A percentile compares a stretch with the other conserved stretches of the same genome.
These are phyloP conservation scores for Podilymbus podiceps DNA, from an alignment of 2,113 vertebrate species.

Conservation along the genomic window DNA sequence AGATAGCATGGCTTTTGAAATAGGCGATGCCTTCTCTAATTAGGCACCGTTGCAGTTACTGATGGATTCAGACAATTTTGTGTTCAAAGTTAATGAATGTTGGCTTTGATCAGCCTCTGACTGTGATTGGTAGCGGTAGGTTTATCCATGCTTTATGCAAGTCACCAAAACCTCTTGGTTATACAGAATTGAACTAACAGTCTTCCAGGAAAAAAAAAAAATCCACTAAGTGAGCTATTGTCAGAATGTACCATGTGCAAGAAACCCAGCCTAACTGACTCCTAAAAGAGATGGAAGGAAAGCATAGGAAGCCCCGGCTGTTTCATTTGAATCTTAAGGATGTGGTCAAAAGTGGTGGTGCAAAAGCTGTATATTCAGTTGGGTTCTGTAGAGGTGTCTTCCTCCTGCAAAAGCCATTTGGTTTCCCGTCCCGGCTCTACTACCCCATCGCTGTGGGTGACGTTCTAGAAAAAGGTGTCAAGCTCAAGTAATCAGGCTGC, in stretches of 20 bases:
- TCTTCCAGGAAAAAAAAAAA: background rate
- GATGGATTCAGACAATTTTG: slow-evolving; percentile 66
- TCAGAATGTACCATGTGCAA: background rate
- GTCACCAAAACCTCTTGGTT: slow-evolving; percentile 45
- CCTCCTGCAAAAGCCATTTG: background rate
- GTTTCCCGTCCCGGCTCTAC: background rate
- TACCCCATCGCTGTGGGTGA: background rate
- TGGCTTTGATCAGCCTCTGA: slow-evolving; percentile 61
- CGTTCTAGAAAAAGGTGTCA: background rate
- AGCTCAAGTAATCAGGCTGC: background rate
- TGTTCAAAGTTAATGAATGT: slow-evolving; percentile 66
- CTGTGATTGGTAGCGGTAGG: slow-evolving; percentile 41
- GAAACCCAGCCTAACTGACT: background rate
- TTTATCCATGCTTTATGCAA: slow-evolving; percentile 33
- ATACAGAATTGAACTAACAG: background rate
- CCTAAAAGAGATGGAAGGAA: background rate
- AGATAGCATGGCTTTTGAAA: slow-evolving; percentile 60
- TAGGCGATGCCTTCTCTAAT: slow-evolving; percentile 46
- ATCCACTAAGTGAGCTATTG: background rate
- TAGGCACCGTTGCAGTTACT: slow-evolving; percentile 53
- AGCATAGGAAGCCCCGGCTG: background rate
- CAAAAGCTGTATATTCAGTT: background rate
- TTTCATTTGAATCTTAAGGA: background rate
- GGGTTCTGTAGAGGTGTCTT: background rate
- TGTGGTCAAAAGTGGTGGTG: background rate